These are phyloP conservation scores for Andrena bucephala DNA, from an alignment of 2,888 invertebrate species.

Conservation along the genomic window DNA sequence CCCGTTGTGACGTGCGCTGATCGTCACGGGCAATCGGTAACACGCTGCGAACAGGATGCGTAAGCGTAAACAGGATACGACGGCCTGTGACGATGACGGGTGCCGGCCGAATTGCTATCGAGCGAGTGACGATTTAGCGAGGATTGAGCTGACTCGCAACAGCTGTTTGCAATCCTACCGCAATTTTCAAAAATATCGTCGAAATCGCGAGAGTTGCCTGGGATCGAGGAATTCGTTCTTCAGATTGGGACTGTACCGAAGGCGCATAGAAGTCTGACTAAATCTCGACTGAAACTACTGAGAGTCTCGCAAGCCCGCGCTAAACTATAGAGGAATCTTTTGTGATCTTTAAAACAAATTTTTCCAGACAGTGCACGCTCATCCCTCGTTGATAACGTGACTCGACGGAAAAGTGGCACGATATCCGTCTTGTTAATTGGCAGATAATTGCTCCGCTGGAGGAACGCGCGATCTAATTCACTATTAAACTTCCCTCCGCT, in stretches of 20 bases:
- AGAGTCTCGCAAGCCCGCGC: too few relatives aligned
- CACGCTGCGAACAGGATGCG: conserved; percentile 24
- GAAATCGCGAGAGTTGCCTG: too few relatives aligned
- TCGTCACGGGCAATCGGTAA: conserved; percentile 45
- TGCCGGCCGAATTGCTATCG: background rate
- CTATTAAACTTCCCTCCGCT: conserved; percentile 77
- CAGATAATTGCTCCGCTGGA: conserved; percentile 69
- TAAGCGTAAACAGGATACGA: conserved; percentile 44
- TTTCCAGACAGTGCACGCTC: background rate
- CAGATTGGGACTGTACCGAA: too few relatives aligned
- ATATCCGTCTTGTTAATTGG: conserved; percentile 74
- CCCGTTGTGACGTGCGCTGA: conserved; percentile 34
- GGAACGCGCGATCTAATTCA: conserved; percentile 76
- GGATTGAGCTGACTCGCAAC: conserved; percentile 23
- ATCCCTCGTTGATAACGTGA: conserved; percentile 35
- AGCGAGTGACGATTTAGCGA: conserved; percentile 21
- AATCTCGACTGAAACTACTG: too few relatives aligned
- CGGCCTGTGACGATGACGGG: conserved; percentile 23
- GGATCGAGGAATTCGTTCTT: too few relatives aligned
- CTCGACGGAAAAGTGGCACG: conserved; percentile 32
- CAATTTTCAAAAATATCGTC: background rate
- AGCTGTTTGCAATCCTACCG: background rate
- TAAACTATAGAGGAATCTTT: too few relatives aligned
- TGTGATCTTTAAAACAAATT: background rate
- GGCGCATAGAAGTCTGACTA: too few relatives aligned